These are phyloP conservation scores for Wasmannia auropunctata DNA, from an alignment of 1,140 invertebrate genomes.

Conservation along the genomic window DNA sequence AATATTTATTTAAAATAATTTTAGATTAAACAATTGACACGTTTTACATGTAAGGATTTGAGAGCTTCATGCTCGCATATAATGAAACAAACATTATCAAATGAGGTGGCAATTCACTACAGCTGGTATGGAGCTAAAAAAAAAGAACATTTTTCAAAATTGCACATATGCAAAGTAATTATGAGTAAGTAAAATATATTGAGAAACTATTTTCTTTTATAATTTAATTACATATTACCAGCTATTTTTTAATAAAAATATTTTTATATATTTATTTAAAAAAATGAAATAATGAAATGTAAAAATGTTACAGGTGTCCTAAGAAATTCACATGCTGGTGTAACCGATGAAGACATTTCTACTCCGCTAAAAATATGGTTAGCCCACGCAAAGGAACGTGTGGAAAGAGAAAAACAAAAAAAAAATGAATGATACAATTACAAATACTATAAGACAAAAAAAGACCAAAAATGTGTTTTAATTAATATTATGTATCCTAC, in stretches of 20 bases:
- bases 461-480: too few relatives aligned
- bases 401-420: background rate
- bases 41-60: background rate
- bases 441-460: too few relatives aligned
- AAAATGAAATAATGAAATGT: background rate
- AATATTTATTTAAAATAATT: background rate
- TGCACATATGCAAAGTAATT: background rate
- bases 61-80: background rate
- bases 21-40: background rate
- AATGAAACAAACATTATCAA: background rate
- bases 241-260: background rate
- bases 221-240: background rate
- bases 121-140: background rate
- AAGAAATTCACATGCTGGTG: background rate
- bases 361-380: background rate
- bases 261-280: constrained; percentile 21
- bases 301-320: background rate
- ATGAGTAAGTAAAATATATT: constrained; percentile 11
- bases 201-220: background rate
- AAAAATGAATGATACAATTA: too few relatives aligned
- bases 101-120: background rate
- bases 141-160: background rate
- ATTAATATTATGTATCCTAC: too few relatives aligned
- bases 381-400: background rate
- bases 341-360: background rate